Evolutionary conservation across 2,888 invertebrate species (phyloP).

Genomic region (Oegoconia quadripuncta): DNA sequence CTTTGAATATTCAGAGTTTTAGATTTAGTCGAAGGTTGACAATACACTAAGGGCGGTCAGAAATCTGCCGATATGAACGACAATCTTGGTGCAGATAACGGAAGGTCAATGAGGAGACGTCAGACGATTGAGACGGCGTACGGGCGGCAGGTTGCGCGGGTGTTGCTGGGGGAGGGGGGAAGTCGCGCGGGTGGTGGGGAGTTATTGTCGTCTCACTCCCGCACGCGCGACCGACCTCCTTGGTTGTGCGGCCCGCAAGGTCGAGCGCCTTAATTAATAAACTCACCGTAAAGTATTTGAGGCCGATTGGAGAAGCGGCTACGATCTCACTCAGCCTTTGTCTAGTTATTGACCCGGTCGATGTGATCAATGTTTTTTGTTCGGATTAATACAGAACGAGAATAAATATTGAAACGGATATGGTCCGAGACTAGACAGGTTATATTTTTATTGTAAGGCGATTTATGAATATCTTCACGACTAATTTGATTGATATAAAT

Average conservation of each 20-base stretch:
- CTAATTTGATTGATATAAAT: too few species aligned
- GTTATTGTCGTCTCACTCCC: conserved; percentile 45
- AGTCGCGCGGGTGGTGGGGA: conserved; percentile 26
- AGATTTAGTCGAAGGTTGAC: background rate
- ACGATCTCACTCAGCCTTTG: conserved; percentile 73
- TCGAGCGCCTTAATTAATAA: conserved; percentile 79
- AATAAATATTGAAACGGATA: conserved; percentile 4
- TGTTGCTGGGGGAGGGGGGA: conserved; percentile 24
- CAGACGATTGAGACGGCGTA: conserved; percentile 57
- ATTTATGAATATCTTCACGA: too few species aligned
- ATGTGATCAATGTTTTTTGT: conserved; percentile 51
- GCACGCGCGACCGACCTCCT: conserved; percentile 67
- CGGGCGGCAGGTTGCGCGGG: conserved; percentile 43
- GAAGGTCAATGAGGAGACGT: conserved; percentile 75
- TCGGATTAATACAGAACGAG: conserved; percentile 24
- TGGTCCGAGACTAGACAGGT: background rate
- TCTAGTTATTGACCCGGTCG: conserved; percentile 73
- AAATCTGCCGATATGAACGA: conserved; percentile 23
- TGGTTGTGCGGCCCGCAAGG: conserved; percentile 77
- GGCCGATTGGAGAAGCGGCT: conserved; percentile 72
- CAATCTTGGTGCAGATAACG: conserved; percentile 68
- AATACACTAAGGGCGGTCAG: background rate
- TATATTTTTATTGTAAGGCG: too few species aligned
- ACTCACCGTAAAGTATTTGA: conserved; percentile 78
- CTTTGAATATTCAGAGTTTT: too few species aligned